phyloP scores from a whole-genome alignment of 2,797 vertebrate species.

The Capromys pilorides region DNA sequence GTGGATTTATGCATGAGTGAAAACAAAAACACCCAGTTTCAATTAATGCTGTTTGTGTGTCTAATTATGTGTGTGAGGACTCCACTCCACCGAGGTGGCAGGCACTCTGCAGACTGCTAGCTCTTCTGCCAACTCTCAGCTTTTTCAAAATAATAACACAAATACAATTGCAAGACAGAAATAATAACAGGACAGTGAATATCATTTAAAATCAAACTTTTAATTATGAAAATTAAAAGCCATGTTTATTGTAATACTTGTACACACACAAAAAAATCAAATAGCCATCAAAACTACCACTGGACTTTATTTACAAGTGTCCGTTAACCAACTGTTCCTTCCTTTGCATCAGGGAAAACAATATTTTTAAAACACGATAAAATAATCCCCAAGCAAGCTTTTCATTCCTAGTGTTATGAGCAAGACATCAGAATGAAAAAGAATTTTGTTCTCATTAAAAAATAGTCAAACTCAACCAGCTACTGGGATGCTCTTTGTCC shows the following conservation, averaged over 20 bases:
- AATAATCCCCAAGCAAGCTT: slow-evolving; percentile 11
- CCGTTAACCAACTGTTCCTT: neutral
- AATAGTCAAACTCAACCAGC: neutral
- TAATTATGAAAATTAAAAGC: slow-evolving; percentile 35
- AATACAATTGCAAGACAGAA: neutral
- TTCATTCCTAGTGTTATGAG: neutral
- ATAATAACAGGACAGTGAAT: neutral
- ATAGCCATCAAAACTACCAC: neutral
- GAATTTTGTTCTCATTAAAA: neutral
- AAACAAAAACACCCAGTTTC: neutral
- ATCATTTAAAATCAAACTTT: neutral
- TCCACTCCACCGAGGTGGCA: neutral
- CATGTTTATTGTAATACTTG: neutral
- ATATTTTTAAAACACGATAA: neutral
- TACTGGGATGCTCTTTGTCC: neutral
- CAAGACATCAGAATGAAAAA: neutral
- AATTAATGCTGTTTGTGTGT: neutral
- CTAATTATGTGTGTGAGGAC: too few relatives aligned
- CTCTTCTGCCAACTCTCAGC: neutral
- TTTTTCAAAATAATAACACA: neutral
- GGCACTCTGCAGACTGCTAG: too few relatives aligned
- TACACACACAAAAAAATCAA: neutral
- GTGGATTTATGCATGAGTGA: neutral
- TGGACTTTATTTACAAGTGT: neutral
- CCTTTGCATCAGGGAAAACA: slow-evolving; percentile 10